A percentile compares a stretch with the other conserved stretches of the same genome.
Conservation (phyloP, 2,797 vertebrate species). For the Esox masquinongy region DNA sequence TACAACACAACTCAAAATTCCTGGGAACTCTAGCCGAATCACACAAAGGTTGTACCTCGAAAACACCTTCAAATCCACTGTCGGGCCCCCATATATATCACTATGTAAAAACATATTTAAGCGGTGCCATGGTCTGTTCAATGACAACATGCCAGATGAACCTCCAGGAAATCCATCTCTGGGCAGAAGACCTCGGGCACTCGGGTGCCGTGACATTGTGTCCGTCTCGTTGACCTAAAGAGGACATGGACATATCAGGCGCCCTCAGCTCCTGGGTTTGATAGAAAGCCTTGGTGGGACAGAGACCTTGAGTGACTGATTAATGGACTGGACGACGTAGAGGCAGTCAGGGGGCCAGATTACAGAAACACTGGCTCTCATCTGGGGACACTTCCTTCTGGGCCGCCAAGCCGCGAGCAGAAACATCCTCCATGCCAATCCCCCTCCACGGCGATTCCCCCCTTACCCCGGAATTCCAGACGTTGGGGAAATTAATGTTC, state of each 20-base stretch:
- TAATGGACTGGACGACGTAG: constrained; percentile 75
- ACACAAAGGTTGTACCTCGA: not conserved
- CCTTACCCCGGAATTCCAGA: constrained; percentile 70
- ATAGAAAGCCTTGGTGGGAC: constrained; percentile 49
- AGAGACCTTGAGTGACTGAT: constrained; percentile 71
- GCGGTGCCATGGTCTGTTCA: not conserved
- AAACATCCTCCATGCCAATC: constrained; percentile 66
- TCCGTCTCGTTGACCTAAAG: constrained; percentile 66
- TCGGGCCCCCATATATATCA: not conserved
- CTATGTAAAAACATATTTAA: constrained; percentile 28
- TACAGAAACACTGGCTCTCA: constrained; percentile 64
- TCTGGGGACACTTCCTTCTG: constrained; percentile 56
- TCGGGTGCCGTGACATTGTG: constrained; percentile 21
- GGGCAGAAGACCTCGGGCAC: constrained; percentile 9
- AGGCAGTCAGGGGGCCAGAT: constrained; percentile 72
- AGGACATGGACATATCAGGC: constrained; percentile 35
- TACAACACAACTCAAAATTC: not conserved
- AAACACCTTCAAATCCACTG: not conserved
- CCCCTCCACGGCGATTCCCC: constrained; percentile 33
- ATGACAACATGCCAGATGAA: not conserved
- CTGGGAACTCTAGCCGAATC: not conserved
- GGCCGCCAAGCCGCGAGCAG: constrained; percentile 47
- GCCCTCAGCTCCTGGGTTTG: constrained; percentile 16
- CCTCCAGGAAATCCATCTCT: not conserved
- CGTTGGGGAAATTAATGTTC: constrained; percentile 77